Evolutionary conservation across 92 coral and sea anemone species (phyloP).

Genomic region (Epizoanthus stellaris): DNA sequence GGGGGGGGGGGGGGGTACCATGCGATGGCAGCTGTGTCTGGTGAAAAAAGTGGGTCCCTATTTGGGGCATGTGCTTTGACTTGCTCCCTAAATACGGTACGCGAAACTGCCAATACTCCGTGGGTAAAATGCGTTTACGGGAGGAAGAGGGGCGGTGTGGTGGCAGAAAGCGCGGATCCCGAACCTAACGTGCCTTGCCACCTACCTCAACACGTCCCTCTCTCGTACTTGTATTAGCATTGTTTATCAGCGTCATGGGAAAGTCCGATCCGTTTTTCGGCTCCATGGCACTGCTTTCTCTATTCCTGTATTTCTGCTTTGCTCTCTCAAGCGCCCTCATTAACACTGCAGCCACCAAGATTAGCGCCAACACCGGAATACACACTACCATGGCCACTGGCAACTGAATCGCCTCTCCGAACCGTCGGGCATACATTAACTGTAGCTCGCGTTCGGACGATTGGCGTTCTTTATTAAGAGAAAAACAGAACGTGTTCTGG

Average conservation of each 20-base stretch:
- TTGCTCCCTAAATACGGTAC: too few relatives aligned
- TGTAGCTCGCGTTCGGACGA: constrained; percentile 19
- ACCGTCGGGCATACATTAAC: constrained; percentile 8
- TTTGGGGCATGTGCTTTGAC: too few relatives aligned
- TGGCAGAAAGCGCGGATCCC: too few relatives aligned
- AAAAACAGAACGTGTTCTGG: background rate
- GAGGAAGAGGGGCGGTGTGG: too few relatives aligned
- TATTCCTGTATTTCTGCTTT: constrained; percentile 8
- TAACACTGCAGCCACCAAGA: constrained; percentile 10
- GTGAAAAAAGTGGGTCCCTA: too few relatives aligned
- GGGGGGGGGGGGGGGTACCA: too few relatives aligned
- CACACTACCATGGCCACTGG: constrained; percentile 14
- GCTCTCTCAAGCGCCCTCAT: constrained; percentile 31
- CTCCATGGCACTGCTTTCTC: background rate
- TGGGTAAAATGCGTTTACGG: too few relatives aligned
- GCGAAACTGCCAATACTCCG: too few relatives aligned
- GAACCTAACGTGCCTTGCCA: background rate
- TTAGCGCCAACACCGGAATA: constrained; percentile 3
- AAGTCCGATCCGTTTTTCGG: background rate
- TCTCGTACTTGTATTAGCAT: background rate
- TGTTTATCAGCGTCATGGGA: background rate
- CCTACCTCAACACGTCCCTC: background rate
- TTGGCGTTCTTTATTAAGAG: constrained; percentile 4
- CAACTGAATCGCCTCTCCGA: background rate
- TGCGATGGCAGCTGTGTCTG: too few relatives aligned